Base-by-base conservation (phyloP, 2,888 invertebrate species). In the Agonopterix arenella region DNA sequence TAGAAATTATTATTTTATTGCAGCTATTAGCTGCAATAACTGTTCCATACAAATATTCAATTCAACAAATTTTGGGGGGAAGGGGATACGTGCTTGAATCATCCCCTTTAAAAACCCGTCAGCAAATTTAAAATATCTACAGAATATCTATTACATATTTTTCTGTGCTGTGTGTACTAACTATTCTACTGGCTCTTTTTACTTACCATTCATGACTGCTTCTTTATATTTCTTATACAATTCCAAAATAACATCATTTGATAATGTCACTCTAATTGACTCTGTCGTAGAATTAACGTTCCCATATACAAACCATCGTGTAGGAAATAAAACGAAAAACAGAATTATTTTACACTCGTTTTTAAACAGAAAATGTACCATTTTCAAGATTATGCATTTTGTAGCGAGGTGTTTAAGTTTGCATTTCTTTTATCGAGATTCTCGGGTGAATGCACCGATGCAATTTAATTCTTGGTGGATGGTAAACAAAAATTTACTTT, bases 141-240 rank as follows among this genome's bases (percentile, higher is more conserved):
- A n/a, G n/a, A n/a, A n/a, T n/a, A n/a, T n/a, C n/a, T n/a, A n/a
- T n/a, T n/a, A n/a, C n/a, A n/a, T n/a, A n/a, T n/a, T n/a, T n/a
- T n/a, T n/a, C n/a, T n/a, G n/a, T n/a, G n/a, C n/a, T n/a, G n/a
- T n/a, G n/a, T n/a, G n/a, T n/a, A 13, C 13, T 13, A 5, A 28
- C 7, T 5, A 28, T 28, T 28, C 28, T 28, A 45, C 48, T 49
- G 46, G n/a, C 49, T 48, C 2, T 8, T 2, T 10, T 16, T 37
- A 56, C 61, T 52, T 57, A 76, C 76, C 74, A 54, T 64, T 59
- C 11, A 54, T 53, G 1, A 69, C 50, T 1, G 74, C 73, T 11
- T 73, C 70, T 47, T 55, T 67, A 52, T 82, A 80, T 28, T 67
- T 58, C 2, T 55, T 37, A 52, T 76, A 74, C 18, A 79, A 53